A percentile compares a stretch with the other conserved stretches of the same genome.
These are phyloP conservation scores for Aurelia aurita complex sp. Pacific DNA, from an alignment of 30 jellyfish, hydroid and myxozoan species.

Conservation along the genomic window DNA sequence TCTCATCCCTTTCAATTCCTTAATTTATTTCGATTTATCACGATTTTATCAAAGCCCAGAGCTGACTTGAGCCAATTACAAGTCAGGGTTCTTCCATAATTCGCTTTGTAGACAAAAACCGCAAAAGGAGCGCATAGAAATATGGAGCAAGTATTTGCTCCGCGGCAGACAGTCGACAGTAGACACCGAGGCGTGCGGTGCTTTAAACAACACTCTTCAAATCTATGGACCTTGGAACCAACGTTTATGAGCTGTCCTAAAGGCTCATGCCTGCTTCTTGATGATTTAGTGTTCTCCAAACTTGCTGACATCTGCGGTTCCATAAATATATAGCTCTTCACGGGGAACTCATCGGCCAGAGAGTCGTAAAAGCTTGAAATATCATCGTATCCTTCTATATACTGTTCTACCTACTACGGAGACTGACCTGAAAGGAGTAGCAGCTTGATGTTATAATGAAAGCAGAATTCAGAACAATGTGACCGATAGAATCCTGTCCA, in stretches of 20 bases:
- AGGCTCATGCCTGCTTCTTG: constrained; percentile 2
- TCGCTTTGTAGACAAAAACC: constrained; percentile 66
- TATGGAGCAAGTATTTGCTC: constrained; percentile 59
- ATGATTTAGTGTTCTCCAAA: constrained; percentile 38
- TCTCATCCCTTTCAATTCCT: constrained; percentile 45
- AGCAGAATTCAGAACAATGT: neutral
- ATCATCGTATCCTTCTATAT: neutral
- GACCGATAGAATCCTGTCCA: no score
- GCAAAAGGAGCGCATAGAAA: constrained; percentile 63
- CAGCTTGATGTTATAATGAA: neutral
- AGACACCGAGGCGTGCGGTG: constrained; percentile 50
- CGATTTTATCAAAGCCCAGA: constrained; percentile 57
- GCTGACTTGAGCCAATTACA: constrained; percentile 73
- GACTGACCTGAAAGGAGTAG: neutral
- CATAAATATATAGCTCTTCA: constrained; percentile 57
- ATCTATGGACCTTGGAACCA: constrained; percentile 51
- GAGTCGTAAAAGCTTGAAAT: neutral
- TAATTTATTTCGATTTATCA: constrained; percentile 69
- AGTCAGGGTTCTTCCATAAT: constrained; percentile 40
- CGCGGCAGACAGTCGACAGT: constrained; percentile 50
- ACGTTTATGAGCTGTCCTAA: constrained; percentile 5
- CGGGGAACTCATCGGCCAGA: constrained; percentile 23
- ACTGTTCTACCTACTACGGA: neutral
- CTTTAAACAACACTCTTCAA: constrained; percentile 16
- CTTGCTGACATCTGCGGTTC: constrained; percentile 59